These are phyloP conservation scores for Saccopteryx leptura DNA, from an alignment of 2,113 vertebrate species.

Conservation along the genomic window DNA sequence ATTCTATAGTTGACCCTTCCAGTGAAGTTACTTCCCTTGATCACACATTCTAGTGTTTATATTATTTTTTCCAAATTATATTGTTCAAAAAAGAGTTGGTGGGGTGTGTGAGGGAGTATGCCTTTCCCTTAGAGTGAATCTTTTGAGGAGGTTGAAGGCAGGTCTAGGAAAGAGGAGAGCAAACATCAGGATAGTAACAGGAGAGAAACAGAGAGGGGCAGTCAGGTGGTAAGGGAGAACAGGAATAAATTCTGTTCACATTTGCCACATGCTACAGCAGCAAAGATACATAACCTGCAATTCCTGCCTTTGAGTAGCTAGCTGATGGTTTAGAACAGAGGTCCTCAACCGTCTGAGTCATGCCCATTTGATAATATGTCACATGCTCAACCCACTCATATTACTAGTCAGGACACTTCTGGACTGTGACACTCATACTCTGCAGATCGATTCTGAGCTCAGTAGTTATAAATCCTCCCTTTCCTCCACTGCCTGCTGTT, in stretches of 20 bases:
- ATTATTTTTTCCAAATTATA: background rate
- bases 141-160: background rate
- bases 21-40: background rate
- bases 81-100: slow-evolving; percentile 9
- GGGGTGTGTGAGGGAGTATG: background rate
- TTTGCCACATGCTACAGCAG: background rate
- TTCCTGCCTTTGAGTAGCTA: background rate
- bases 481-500: background rate
- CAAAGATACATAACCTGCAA: background rate
- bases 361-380: background rate
- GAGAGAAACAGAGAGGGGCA: background rate
- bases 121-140: background rate
- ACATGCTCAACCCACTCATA: background rate
- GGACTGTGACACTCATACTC: background rate
- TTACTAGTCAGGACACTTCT: background rate
- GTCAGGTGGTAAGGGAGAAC: background rate
- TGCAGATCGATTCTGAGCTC: background rate
- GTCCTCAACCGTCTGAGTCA: slow-evolving; percentile 10
- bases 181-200: background rate
- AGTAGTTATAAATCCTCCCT: no score
- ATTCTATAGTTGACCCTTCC: background rate
- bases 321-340: slow-evolving; percentile 21
- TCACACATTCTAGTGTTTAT: background rate
- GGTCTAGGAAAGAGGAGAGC: background rate
- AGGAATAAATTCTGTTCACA: background rate